Evolutionary conservation across 1,140 invertebrate genomes (phyloP), one percentile per base, ranked within the genome.

Genomic region (Drosophila novamexicana): DNA sequence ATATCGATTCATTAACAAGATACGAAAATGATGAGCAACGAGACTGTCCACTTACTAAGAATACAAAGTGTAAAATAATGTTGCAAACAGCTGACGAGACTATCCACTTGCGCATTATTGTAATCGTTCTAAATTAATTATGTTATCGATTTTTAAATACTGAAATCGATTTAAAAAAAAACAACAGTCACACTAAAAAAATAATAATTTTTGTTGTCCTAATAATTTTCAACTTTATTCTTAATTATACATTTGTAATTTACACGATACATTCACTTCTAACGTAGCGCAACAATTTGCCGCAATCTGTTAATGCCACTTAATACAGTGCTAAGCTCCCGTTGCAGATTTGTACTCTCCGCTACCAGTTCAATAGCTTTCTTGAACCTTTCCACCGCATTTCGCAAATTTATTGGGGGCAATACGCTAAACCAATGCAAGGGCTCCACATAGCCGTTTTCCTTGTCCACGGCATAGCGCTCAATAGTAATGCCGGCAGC

Each of bases 371-470:
- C 93, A 39, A 95, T 63, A 2, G 94, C 93, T 67, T 94, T 93
- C 73, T 94, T 93, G 79, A 95, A 96, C 74, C 93, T 92, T 65
- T 93, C 93, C 72, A 95, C 94, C 0, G 95, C 94, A 39, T 91
- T 93, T 74, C 93, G 93, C 61, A 96, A 92, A 84, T 94, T 94
- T 80, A 95, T 94, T 1, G 95, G 95, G 0, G 95, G 94, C 29
- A 96, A 83, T 61, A 95, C 93, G 5, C 95, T 95, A 89, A 96
- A 96, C 95, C 95, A 96, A 54, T 94, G 94, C 18, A 96, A 90
- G 5, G 95, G 95, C 89, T 96, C 94, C 5, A 91, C 68, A 39
- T 70, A 91, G 6, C 90, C 91, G 7, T 81, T 75, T 6, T 78
- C 59, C 32, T 90, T 92, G 47, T 92, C 76, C 18, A 92, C 79